Conservation (phyloP, 2,888 invertebrate species). For the Phragmatobia fuliginosa region DNA sequence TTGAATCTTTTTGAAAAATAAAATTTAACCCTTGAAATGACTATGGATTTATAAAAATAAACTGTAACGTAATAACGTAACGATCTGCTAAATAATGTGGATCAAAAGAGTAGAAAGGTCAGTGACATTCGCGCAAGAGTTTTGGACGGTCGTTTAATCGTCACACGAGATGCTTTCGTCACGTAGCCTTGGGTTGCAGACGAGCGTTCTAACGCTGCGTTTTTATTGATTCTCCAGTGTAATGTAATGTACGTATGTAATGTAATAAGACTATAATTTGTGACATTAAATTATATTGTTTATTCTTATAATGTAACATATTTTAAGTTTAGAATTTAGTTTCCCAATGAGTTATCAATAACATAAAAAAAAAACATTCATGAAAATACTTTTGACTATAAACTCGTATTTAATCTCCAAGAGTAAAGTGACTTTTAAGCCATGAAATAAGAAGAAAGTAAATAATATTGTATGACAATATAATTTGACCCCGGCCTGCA, state of each 20-base stretch:
- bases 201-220: constrained; percentile 42
- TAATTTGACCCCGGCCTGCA: too few relatives aligned
- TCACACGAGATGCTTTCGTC: constrained; percentile 58
- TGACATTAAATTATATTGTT: too few relatives aligned
- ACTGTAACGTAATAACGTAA: constrained; percentile 9
- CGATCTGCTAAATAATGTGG: constrained; percentile 35
- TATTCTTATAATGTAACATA: neutral
- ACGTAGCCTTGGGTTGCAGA: constrained; percentile 57
- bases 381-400: too few relatives aligned
- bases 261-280: too few relatives aligned
- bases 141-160: constrained; percentile 41
- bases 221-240: neutral
- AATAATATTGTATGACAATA: too few relatives aligned
- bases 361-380: too few relatives aligned
- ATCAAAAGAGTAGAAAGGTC: constrained; percentile 48
- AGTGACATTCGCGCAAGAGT: constrained; percentile 41
- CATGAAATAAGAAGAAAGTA: too few relatives aligned
- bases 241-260: too few relatives aligned
- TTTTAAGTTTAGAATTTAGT: neutral
- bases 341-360: too few relatives aligned
- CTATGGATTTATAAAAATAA: neutral
- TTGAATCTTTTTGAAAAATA: too few relatives aligned
- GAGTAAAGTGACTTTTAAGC: too few relatives aligned
- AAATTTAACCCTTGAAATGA: neutral
- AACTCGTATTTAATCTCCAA: too few relatives aligned